A percentile compares a stretch with the other conserved stretches of the same genome.
phyloP scores from a whole-genome alignment of 2,888 invertebrate species.

The Drosophila pseudotalamancana region DNA sequence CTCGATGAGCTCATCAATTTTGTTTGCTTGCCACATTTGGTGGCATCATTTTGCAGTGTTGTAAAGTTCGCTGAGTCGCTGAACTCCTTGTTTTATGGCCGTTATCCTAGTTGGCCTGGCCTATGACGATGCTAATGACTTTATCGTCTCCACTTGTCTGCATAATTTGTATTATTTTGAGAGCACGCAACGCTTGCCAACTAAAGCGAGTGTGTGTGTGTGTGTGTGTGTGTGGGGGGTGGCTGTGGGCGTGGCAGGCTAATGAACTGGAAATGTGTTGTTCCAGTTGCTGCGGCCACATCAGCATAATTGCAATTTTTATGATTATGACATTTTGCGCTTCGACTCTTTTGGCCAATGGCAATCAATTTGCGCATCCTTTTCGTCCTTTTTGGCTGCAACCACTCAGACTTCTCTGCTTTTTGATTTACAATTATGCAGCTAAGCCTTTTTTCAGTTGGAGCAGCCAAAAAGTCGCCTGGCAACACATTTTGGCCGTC shows the following conservation, averaged over 20 bases:
- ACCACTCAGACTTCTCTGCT: background rate
- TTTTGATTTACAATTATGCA: conserved; percentile 44
- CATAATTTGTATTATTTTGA: conserved; percentile 64
- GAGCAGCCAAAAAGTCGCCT: conserved; percentile 36
- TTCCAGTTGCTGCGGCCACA: conserved; percentile 35
- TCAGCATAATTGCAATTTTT: conserved; percentile 72
- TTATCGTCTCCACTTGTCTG: conserved; percentile 65
- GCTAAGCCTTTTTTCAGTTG: background rate
- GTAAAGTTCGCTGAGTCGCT: conserved; percentile 9
- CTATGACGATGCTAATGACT: conserved; percentile 61
- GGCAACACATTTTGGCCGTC: conserved; percentile 26
- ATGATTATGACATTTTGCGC: conserved; percentile 65
- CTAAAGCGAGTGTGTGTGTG: conserved; percentile 9
- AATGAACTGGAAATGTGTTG: conserved; percentile 68
- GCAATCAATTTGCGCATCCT: conserved; percentile 37
- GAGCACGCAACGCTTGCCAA: conserved; percentile 56
- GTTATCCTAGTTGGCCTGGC: conserved; percentile 41
- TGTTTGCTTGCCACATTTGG: conserved; percentile 5
- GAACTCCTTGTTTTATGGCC: conserved; percentile 17
- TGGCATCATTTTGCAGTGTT: background rate
- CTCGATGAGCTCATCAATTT: conserved; percentile 20
- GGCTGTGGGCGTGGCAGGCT: conserved; percentile 49
- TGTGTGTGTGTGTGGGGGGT: background rate
- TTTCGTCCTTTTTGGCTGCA: background rate
- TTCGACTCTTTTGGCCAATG: conserved; percentile 40